Evolutionary conservation across 2,797 vertebrate genomes (phyloP).

Genomic region (Capromys pilorides): DNA sequence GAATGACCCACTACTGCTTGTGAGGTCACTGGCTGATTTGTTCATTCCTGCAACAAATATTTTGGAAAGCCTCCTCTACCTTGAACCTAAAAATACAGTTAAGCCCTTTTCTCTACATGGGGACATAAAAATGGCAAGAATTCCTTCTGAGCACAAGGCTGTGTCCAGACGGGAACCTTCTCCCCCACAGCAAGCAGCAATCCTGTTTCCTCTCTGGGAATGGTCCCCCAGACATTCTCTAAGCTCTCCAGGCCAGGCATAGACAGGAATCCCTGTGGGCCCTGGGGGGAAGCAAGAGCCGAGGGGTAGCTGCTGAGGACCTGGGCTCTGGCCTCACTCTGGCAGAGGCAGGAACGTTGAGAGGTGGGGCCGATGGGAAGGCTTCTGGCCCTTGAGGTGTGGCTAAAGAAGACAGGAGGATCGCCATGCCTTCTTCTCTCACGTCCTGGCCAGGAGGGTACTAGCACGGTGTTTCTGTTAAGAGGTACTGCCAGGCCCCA

Average conservation of each 20-base stretch:
- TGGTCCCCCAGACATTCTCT: background rate
- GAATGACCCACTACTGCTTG: slow-evolving; percentile 2
- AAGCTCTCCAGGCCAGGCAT: background rate
- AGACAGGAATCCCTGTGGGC: background rate
- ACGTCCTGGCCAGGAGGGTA: background rate
- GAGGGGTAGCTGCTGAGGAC: background rate
- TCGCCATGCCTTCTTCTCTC: background rate
- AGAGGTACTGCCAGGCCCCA: background rate
- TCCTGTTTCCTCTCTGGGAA: slow-evolving; percentile 33
- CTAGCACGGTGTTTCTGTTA: background rate
- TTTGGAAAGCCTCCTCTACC: slow-evolving; percentile 46
- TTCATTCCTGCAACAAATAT: slow-evolving; percentile 33
- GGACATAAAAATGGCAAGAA: background rate
- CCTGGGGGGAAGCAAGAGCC: background rate
- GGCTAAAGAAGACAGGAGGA: background rate
- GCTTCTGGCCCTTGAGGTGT: background rate
- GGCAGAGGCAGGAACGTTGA: no score
- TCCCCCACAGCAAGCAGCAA: background rate
- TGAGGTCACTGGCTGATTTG: background rate
- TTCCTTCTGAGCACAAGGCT: background rate
- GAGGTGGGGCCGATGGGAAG: background rate
- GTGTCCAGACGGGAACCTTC: background rate
- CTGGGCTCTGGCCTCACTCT: background rate
- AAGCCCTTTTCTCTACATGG: slow-evolving; percentile 9
- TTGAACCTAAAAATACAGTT: slow-evolving; percentile 41